Evolutionary conservation across 2,888 invertebrate species (phyloP), one percentile per base, ranked within the genome.

Genomic region (Cancer borealis): DNA sequence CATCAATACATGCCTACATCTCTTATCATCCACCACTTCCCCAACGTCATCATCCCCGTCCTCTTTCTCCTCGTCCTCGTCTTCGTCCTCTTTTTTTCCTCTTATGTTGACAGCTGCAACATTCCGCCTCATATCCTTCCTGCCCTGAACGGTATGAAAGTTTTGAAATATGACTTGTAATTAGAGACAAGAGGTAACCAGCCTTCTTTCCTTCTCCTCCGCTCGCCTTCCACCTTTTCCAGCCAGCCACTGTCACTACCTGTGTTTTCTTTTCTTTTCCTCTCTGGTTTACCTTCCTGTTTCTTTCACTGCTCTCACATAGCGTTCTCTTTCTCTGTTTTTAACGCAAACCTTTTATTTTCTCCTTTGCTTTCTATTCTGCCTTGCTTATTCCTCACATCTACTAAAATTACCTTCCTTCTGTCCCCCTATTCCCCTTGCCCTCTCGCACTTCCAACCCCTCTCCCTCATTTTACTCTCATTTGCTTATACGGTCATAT

Each of bases 141-240:
- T 26, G 26, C 26, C 73, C 8, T 26, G 26, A n/a, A n/a, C 26
- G 73, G 26, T n/a, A n/a, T 26, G 73, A 79, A 79, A 79, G 47
- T 46, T 45, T 89, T 47, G 46, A 46, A 21, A 46, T 49, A 26
- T 89, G 89, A 47, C 49, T 49, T 89, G 89, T 79, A 89, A 89
- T 89, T 21, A 49, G 47, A 47, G 26, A 89, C 47, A 46, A 30
- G 89, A 8, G 10, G 8, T 47, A 47, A 21, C 54, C 26, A 30
- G 26, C 26, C 26, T 39, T 26, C 47, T 14, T 47, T n/a, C 3
- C 12, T 26, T 12, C 47, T 49, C 30, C 14, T 60, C 60, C 21
- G 21, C 5, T 60, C 21, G 4, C 17, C 60, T 21, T 21, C 60
- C 60, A 21, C 5, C 21, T 21, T 21, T 54, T 54, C 60, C 5